Percentiles rank a stretch among this genome's conserved stretches.
These are phyloP conservation scores for Zaprionus kolodkinae DNA, from an alignment of 1,140 invertebrate species.

Conservation along the genomic window DNA sequence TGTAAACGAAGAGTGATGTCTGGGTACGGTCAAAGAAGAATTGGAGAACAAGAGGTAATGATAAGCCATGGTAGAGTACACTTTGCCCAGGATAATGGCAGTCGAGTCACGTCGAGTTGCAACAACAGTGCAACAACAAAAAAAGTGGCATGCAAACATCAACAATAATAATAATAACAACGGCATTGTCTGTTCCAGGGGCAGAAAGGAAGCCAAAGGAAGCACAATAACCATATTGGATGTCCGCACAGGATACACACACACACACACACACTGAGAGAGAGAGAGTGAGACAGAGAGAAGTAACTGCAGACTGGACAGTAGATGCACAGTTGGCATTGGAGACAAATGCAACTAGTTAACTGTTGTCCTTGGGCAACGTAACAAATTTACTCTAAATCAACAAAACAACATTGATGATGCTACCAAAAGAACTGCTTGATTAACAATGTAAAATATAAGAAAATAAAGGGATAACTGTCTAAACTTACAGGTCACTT, in stretches of 20 bases:
- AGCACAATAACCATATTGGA: constrained; percentile 72
- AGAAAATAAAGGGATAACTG: not conserved
- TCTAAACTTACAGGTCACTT: not conserved
- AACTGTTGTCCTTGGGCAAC: constrained; percentile 27
- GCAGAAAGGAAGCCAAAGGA: constrained; percentile 47
- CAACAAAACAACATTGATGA: constrained; percentile 28
- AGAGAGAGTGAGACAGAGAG: not conserved
- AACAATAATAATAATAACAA: constrained; percentile 14
- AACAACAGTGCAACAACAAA: constrained; percentile 64
- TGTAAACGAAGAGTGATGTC: constrained; percentile 24
- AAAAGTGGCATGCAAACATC: constrained; percentile 74
- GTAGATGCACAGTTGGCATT: constrained; percentile 28
- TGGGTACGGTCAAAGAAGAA: constrained; percentile 11
- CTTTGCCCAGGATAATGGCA: not conserved
- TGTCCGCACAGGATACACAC: constrained; percentile 35
- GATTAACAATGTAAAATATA: constrained; percentile 22
- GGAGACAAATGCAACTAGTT: constrained; percentile 61
- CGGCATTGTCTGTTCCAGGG: not conserved
- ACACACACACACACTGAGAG: constrained; percentile 1
- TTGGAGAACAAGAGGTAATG: constrained; percentile 30
- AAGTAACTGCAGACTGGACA: constrained; percentile 5
- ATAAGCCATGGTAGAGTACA: constrained; percentile 13
- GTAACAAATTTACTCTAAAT: constrained; percentile 14
- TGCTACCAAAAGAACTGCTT: constrained; percentile 39
- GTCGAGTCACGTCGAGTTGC: constrained; percentile 61